Conservation (phyloP, 2,797 vertebrate genomes). For the Micropoecilia bifurca region DNA sequence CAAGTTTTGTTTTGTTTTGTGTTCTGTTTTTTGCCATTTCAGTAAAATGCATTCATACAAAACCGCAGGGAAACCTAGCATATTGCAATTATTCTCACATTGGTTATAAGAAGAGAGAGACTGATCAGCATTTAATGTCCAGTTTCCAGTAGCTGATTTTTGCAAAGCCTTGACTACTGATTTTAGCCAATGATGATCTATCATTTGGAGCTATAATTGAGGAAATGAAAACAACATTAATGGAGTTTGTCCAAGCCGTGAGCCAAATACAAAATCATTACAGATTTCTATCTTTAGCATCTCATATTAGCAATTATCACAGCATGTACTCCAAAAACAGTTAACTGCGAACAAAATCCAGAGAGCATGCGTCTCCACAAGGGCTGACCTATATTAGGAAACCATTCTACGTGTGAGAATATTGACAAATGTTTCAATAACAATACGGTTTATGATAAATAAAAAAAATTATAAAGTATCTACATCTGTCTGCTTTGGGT, state of each 20-base stretch:
- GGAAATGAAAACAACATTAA: background rate
- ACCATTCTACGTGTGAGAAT: background rate
- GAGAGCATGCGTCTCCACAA: background rate
- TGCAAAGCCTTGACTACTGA: background rate
- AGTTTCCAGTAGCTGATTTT: background rate
- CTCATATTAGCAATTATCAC: background rate
- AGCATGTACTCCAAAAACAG: background rate
- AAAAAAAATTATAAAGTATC: background rate
- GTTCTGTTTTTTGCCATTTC: background rate
- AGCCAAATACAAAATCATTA: background rate
- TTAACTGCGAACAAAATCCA: background rate
- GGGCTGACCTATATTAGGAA: background rate
- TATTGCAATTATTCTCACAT: slow-evolving; percentile 5
- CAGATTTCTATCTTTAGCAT: background rate
- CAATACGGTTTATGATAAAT: background rate
- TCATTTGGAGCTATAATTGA: background rate
- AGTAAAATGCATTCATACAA: background rate
- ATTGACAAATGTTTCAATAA: background rate
- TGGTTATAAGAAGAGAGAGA: background rate
- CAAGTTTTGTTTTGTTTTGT: background rate
- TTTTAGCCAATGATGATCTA: background rate
- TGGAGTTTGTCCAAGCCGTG: background rate
- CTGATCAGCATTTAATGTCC: background rate
- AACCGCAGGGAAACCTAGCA: slow-evolving; percentile 6
- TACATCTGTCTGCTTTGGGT: background rate